A percentile compares a stretch with the other conserved stretches of the same genome.
Evolutionary conservation across 2,113 vertebrate species (phyloP).

Genomic region (Lethenteron reissneri): DNA sequence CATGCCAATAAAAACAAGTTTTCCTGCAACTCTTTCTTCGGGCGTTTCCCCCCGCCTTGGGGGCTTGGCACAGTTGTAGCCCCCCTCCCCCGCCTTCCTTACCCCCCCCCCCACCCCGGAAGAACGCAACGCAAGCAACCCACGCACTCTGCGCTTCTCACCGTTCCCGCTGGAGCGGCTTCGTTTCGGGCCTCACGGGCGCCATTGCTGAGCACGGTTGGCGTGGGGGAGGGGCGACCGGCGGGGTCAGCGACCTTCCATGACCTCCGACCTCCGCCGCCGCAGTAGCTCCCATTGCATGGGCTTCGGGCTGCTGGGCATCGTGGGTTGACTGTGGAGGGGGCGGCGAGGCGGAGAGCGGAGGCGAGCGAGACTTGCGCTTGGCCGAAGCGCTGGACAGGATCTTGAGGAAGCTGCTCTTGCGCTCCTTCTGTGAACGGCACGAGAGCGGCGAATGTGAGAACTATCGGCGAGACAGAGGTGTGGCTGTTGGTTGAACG

Average conservation of each 20-base stretch:
- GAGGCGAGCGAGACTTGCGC: constrained; percentile 73
- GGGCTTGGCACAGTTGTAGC: no score
- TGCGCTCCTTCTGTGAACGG: background rate
- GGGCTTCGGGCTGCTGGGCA: constrained; percentile 18
- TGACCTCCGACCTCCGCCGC: constrained; percentile 36
- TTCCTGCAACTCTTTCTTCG: no score
- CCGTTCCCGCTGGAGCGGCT: constrained; percentile 75
- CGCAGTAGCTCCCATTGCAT: constrained; percentile 22
- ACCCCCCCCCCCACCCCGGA: no score
- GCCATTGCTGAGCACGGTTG: constrained; percentile 42
- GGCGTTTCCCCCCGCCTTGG: no score
- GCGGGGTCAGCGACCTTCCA: constrained; percentile 57
- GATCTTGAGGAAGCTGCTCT: constrained; percentile 41
- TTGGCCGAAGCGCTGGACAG: constrained; percentile 71
- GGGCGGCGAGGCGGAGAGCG: constrained; percentile 42
- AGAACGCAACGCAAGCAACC: no score
- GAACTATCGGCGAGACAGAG: no score
- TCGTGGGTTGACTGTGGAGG: constrained; percentile 28
- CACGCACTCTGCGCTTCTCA: constrained; percentile 16
- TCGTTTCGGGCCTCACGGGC: constrained; percentile 58
- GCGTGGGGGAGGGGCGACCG: constrained; percentile 48
- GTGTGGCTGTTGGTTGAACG: no score
- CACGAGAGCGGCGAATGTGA: no score
- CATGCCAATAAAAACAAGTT: no score
- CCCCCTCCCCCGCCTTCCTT: no score